phyloP scores from a whole-genome alignment of 2,113 vertebrate species.

The Ctenodactylus gundi region DNA sequence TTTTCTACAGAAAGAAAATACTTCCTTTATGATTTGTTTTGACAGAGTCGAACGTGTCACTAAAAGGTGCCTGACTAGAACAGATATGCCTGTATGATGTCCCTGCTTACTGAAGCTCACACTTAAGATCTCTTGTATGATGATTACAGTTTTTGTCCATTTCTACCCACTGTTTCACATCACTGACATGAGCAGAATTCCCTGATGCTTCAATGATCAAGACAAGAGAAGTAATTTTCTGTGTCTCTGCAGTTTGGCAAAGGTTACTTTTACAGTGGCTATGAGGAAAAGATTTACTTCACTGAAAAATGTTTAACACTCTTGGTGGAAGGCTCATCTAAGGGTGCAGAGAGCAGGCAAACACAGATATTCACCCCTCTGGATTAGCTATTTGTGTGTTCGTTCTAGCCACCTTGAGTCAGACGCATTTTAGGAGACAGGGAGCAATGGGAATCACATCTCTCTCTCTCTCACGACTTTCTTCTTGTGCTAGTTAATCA shows the following conservation, averaged over 20 bases:
- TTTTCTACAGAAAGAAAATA: background rate
- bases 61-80: background rate
- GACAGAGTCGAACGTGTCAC: constrained; percentile 14
- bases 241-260: background rate
- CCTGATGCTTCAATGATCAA: background rate
- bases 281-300: background rate
- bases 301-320: background rate
- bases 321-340: background rate
- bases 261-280: background rate
- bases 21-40: background rate
- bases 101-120: background rate
- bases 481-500: background rate
- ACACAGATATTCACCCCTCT: background rate
- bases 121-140: background rate
- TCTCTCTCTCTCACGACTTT: background rate
- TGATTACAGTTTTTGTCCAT: background rate
- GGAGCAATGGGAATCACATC: background rate
- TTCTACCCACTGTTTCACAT: background rate
- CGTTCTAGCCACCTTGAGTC: background rate
- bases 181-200: background rate
- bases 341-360: background rate
- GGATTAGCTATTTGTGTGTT: background rate
- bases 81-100: background rate
- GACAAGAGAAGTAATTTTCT: constrained; percentile 27
- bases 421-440: background rate